phyloP scores from a whole-genome alignment of 2,888 invertebrate genomes.

The Ypsolopha scabrella region DNA sequence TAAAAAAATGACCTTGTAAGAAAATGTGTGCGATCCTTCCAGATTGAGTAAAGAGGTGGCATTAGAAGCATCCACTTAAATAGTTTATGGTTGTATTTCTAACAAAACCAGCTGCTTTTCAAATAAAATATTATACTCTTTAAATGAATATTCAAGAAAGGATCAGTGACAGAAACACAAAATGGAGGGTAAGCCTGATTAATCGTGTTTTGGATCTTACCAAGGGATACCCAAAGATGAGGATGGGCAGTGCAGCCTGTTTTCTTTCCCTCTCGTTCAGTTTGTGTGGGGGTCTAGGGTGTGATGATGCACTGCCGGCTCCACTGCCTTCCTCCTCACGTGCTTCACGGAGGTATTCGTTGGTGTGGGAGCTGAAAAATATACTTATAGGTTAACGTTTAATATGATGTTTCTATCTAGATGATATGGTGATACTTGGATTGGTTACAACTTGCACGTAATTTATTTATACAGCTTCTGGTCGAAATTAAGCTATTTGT shows the following conservation, averaged over 20 bases:
- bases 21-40: too few relatives aligned
- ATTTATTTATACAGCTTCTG: constrained; percentile 6
- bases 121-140: too few relatives aligned
- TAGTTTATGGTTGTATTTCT: too few relatives aligned
- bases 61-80: too few relatives aligned
- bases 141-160: too few relatives aligned
- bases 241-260: constrained; percentile 89
- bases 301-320: constrained; percentile 65
- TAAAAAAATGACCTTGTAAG: too few relatives aligned
- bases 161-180: too few relatives aligned
- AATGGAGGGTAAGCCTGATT: too few relatives aligned
- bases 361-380: constrained; percentile 78
- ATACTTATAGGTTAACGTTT: background rate
- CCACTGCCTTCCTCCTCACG: constrained; percentile 56
- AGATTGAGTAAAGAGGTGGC: too few relatives aligned
- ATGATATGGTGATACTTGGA: too few relatives aligned
- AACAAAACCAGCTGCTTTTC: too few relatives aligned
- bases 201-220: constrained; percentile 52
- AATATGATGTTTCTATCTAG: too few relatives aligned
- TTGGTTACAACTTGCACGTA: background rate
- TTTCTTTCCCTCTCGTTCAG: constrained; percentile 86
- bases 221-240: constrained; percentile 90
- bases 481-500: constrained; percentile 9
- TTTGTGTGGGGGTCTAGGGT: constrained; percentile 58
- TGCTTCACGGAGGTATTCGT: constrained; percentile 78